Base-by-base conservation (phyloP, 2,888 invertebrate genomes). In the Papilio protenor region DNA sequence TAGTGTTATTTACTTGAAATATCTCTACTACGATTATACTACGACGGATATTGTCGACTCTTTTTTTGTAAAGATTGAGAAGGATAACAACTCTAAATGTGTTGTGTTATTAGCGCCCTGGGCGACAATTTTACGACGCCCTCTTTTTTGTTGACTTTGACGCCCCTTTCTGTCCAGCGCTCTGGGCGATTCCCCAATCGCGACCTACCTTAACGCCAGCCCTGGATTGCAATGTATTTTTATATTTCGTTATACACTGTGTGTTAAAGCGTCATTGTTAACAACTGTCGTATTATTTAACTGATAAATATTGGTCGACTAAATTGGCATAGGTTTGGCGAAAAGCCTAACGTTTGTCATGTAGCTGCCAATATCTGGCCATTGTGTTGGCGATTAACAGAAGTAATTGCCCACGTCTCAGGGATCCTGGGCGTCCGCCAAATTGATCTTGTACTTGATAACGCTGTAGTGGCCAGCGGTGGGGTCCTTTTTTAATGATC, bases 361-460 rank as follows among this genome's bases (percentile, higher is more conserved):
- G 80, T 55, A 81, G 79, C 80, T 88, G 88, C 89, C 89, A 89
- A 88, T 87, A 86, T 84, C 81, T 77, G 77, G 81, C 81, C 80
- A 84, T 84, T 83, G 87, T 84, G 83, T 83, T 85, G 85, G 84
- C 80, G 81, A 82, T 88, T 86, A 85, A 84, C 84, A 83, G 80
- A 84, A 81, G 81, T 87, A 88, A 88, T 88, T 86, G 88, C 81
- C 82, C 82, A 81, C 79, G 79, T 83, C 84, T 85, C 85, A 86
- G 69, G 69, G 75, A 73, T 76, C 61, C 73, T 90, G 90, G 88
- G 85, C 75, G 45, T 74, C 40, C 64, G 88, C 90, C 90, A 90
- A 81, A 76, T 80, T 81, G 79, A 79, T 82, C 80, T 81, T 79
- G 81, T 70, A 79, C 81, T 75, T 80, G 81, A 81, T 83, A 81